phyloP scores from a whole-genome alignment of 2,113 vertebrate species.

The Agelaius phoeniceus region DNA sequence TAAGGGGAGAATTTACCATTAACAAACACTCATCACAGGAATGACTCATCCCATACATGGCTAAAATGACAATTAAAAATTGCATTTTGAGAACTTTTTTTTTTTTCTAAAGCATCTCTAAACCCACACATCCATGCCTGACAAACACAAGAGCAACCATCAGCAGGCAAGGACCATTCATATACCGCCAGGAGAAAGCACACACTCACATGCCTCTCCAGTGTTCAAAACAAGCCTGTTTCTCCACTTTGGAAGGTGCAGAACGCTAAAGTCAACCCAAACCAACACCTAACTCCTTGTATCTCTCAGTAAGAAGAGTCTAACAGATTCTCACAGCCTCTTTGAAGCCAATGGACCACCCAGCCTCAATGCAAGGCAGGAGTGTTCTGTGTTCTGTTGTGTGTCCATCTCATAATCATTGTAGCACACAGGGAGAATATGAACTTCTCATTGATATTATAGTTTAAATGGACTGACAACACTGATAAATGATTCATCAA shows the following conservation, averaged over 20 bases:
- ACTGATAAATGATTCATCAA: neutral
- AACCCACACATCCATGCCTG: neutral
- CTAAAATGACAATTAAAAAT: neutral
- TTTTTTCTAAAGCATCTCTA: neutral
- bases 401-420: neutral
- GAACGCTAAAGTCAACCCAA: neutral
- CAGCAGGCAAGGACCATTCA: neutral
- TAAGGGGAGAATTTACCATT: neutral
- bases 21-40: neutral
- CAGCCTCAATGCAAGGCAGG: neutral
- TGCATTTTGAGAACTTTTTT: neutral
- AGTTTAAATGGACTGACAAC: neutral
- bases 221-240: neutral
- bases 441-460: neutral
- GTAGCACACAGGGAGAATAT: neutral
- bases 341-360: neutral
- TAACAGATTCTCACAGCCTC: neutral
- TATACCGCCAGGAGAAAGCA: neutral
- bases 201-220: neutral
- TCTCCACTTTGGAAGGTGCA: neutral
- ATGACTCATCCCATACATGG: neutral
- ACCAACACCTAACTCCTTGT: neutral
- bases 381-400: neutral
- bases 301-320: neutral
- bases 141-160: neutral